These are phyloP conservation scores for Lithophane leautieri DNA, from an alignment of 2,888 invertebrate genomes.

Conservation along the genomic window DNA sequence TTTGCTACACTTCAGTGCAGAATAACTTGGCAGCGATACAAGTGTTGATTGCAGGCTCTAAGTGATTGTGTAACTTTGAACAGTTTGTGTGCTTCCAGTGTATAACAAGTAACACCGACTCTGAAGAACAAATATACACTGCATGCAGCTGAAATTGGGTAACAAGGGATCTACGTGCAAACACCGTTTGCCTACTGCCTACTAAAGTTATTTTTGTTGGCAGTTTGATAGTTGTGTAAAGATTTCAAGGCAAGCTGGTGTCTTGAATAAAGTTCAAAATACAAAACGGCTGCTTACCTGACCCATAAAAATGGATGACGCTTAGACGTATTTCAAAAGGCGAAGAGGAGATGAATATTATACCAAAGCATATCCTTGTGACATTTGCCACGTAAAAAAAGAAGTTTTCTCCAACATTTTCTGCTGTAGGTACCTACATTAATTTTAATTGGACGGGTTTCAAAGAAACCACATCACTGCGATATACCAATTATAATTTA, in stretches of 20 bases:
- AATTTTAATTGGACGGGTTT: conserved; percentile 16
- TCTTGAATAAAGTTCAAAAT: background rate
- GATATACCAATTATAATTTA: conserved; percentile 25
- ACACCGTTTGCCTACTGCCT: conserved; percentile 9
- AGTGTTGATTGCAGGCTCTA: conserved; percentile 45
- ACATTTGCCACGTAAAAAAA: background rate
- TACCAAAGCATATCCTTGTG: no score
- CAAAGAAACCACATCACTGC: conserved; percentile 5
- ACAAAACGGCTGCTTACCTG: background rate
- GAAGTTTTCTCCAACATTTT: background rate
- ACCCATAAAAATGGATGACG: background rate
- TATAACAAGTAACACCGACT: conserved; percentile 41
- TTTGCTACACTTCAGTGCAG: conserved; percentile 37
- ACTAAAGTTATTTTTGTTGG: conserved; percentile 3
- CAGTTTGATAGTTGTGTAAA: conserved; percentile 4
- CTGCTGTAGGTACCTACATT: background rate
- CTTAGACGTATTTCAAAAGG: background rate
- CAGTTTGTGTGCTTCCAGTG: conserved; percentile 34
- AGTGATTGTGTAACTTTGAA: conserved; percentile 46
- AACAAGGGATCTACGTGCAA: conserved; percentile 39
- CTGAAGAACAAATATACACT: conserved; percentile 32
- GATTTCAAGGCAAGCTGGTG: background rate
- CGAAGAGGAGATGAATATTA: no score
- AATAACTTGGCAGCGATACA: conserved; percentile 49
- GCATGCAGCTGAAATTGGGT: conserved; percentile 46